Conservation (phyloP, 2,888 invertebrate genomes). For the Meganola albula region DNA sequence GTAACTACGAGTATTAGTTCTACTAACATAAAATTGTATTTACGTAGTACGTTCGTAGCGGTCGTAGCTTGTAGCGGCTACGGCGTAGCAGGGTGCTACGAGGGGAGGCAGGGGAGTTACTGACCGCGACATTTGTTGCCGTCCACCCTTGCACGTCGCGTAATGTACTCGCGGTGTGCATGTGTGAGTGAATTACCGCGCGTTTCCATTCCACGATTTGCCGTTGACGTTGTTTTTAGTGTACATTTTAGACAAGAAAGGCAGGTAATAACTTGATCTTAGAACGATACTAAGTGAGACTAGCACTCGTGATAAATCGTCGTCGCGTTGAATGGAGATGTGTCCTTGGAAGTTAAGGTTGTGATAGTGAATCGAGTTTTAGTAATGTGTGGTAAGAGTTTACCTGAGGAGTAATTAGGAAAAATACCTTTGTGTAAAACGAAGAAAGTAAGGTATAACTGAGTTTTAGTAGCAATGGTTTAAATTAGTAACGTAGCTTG, state of each 20-base stretch:
- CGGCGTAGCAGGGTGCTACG: constrained; percentile 31
- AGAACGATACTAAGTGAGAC: no score
- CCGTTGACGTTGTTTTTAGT: no score
- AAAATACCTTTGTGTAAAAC: no score
- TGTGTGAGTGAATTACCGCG: constrained; percentile 28
- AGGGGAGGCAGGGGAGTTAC: constrained; percentile 41
- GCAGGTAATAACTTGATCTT: no score
- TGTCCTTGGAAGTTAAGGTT: not conserved
- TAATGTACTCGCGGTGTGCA: constrained; percentile 35
- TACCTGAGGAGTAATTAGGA: constrained; percentile 14
- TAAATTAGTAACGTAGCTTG: no score
- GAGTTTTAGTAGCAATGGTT: no score
- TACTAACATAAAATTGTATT: constrained; percentile 32
- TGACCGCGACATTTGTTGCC: constrained; percentile 75
- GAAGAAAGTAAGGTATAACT: no score
- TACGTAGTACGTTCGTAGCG: constrained; percentile 24
- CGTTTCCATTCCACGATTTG: no score
- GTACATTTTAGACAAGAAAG: no score
- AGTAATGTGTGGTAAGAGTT: constrained; percentile 28
- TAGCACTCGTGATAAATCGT: no score
- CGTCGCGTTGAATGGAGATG: no score
- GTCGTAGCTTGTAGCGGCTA: constrained; percentile 28
- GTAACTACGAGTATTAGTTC: constrained; percentile 27
- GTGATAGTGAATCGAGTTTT: constrained; percentile 22
- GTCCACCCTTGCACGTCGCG: constrained; percentile 47